phyloP scores from a whole-genome alignment of 1,140 invertebrate genomes.

The Ylistrum balloti region DNA sequence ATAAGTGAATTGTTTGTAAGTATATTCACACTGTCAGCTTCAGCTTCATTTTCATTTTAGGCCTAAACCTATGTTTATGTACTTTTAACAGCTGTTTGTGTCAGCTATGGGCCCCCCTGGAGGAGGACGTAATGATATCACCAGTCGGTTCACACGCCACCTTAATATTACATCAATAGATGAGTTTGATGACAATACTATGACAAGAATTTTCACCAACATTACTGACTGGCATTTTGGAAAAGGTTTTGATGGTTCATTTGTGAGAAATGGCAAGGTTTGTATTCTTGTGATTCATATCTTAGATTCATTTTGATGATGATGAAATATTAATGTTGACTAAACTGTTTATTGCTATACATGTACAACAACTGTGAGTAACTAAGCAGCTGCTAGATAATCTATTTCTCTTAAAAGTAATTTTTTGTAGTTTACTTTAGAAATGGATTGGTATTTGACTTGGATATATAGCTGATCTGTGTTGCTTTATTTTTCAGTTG shows the following conservation, averaged over 20 bases:
- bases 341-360: too few species aligned
- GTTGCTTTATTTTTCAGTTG: slow-evolving; percentile 70
- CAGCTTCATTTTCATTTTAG: not conserved
- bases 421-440: too few species aligned
- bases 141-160: slow-evolving; percentile 81
- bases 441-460: too few species aligned
- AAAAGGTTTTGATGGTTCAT: slow-evolving; percentile 81
- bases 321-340: too few species aligned
- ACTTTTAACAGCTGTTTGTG: slow-evolving; percentile 83
- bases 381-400: too few species aligned
- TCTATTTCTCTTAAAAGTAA: too few species aligned
- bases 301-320: too few species aligned
- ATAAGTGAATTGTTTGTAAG: too few species aligned
- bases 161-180: slow-evolving; percentile 82
- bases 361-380: too few species aligned
- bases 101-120: slow-evolving; percentile 83
- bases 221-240: slow-evolving; percentile 83
- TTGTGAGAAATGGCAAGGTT: slow-evolving; percentile 89
- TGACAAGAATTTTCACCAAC: slow-evolving; percentile 81
- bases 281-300: slow-evolving; percentile 27
- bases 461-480: not conserved
- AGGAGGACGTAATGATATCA: slow-evolving; percentile 82
- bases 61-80: slow-evolving; percentile 18
- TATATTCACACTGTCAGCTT: not conserved
- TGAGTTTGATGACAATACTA: slow-evolving; percentile 82